Evolutionary conservation across 2,888 invertebrate genomes (phyloP), one percentile per base, ranked within the genome.

Genomic region (Scaptomyza parva): DNA sequence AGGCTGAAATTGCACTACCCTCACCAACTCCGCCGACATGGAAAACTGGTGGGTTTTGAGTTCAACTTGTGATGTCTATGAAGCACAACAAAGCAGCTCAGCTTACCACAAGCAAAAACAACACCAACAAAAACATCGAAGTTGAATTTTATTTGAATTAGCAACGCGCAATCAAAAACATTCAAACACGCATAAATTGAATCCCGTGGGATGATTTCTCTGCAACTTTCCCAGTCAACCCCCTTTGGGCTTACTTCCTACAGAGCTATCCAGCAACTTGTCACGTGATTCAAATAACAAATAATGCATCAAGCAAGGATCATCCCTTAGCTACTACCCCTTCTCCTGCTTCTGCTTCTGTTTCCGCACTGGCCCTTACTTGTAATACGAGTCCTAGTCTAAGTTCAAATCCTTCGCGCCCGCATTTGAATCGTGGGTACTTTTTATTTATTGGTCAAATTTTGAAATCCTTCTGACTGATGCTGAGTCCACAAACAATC

Each of bases 251-350:
- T 26, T 33, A 37, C 24, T 22, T 17, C 40, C 14, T 14, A 11
- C 44, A 18, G 24, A 47, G 54, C 71, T 2, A 22, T 22, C 22
- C 62, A 68, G 60, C 85, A 89, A 88, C 88, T 88, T 88, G 89
- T 88, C 88, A 89, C 88, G 88, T 88, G 88, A 89, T 89, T 89
- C 89, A 76, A 89, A 87, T 78, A 88, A 89, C 89, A 89, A 88
- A 84, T 78, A 86, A 76, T 69, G 62, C 78, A 71, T 44, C 54
- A 70, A 47, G 84, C 54, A 70, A 47, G 84, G 89, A 89, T 88
- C 88, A 88, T 89, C 88, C 88, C 88, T 77, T 89, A 82, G 76
- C 1, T n/a, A n/a, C n/a, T n/a, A n/a, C n/a, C 6, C 28, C 61
- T 58, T n/a, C 53, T 58, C 12, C 53, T 52, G 65, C 3, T 37